These are phyloP conservation scores for Phorcus lineatus DNA, from an alignment of 2,888 invertebrate genomes.

Conservation along the genomic window DNA sequence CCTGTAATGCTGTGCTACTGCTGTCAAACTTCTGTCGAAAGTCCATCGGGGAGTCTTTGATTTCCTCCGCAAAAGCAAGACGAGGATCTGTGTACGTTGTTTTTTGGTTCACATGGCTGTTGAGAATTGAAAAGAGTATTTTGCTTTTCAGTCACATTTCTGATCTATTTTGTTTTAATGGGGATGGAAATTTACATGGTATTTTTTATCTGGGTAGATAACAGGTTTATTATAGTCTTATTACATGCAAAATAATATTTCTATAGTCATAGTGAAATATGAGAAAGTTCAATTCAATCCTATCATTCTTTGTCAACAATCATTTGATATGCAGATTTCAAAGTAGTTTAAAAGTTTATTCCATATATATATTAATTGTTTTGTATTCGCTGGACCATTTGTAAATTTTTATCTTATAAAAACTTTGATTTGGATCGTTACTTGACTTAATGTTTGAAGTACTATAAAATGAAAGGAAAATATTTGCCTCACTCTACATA, in stretches of 20 bases:
- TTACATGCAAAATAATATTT: too few relatives aligned
- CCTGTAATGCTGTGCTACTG: conserved; percentile 87
- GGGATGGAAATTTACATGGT: background rate
- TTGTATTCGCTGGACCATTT: too few relatives aligned
- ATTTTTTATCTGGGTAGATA: background rate
- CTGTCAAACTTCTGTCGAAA: conserved; percentile 84
- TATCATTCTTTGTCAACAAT: too few relatives aligned
- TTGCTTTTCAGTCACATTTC: background rate
- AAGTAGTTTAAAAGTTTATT: too few relatives aligned
- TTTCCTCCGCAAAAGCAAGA: conserved; percentile 86
- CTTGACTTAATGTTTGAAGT: too few relatives aligned
- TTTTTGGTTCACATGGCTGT: conserved; percentile 83
- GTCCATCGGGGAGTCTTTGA: conserved; percentile 48
- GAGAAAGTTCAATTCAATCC: too few relatives aligned
- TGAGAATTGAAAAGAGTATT: background rate
- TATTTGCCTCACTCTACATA: conserved; percentile 81
- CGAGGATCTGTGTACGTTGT: conserved; percentile 93
- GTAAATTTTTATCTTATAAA: background rate
- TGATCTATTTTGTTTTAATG: background rate
- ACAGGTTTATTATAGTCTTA: too few relatives aligned
- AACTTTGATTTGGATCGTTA: background rate
- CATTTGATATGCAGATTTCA: too few relatives aligned
- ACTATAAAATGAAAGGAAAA: background rate
- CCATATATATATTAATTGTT: too few relatives aligned
- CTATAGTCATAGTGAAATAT: background rate